These are phyloP conservation scores for Eudasyphora cyanicolor DNA, from an alignment of 2,888 invertebrate genomes.

Conservation along the genomic window DNA sequence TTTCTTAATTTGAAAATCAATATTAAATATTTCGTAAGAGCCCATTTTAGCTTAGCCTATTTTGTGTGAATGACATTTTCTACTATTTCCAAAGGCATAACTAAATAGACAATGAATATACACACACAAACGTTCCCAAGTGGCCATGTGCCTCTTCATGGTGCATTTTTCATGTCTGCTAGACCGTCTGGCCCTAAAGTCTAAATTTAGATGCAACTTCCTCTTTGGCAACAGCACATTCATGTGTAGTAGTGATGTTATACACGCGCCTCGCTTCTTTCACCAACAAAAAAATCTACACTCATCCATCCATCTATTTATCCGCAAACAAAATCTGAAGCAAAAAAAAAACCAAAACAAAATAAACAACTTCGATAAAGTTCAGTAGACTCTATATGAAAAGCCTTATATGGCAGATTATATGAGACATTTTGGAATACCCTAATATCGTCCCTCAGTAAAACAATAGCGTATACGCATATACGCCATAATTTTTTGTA, in stretches of 20 bases:
- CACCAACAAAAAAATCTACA: background rate
- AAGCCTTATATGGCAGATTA: background rate
- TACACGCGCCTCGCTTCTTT: background rate
- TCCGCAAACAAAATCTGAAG: background rate
- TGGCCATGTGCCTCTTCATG: background rate
- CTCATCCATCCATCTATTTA: background rate
- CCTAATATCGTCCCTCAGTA: too few species aligned
- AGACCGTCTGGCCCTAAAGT: slow-evolving; percentile 57
- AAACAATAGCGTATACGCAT: too few species aligned
- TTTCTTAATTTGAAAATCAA: too few species aligned
- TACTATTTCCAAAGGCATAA: too few species aligned
- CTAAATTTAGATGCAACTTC: slow-evolving; percentile 63
- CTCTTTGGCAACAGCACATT: slow-evolving; percentile 61
- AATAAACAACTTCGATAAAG: background rate
- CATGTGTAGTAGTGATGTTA: background rate
- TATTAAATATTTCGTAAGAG: too few species aligned
- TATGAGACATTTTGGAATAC: background rate
- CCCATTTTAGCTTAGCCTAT: too few species aligned
- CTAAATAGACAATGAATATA: background rate
- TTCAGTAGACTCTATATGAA: slow-evolving; percentile 23
- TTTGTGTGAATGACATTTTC: background rate
- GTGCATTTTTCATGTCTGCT: slow-evolving; percentile 51
- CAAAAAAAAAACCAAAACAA: background rate
- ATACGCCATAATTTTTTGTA: too few species aligned
- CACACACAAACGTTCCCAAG: too few species aligned